A percentile compares a stretch with the other conserved stretches of the same genome.
phyloP scores from a whole-genome alignment of 2,888 invertebrate genomes.

The Polydrusus cervinus region DNA sequence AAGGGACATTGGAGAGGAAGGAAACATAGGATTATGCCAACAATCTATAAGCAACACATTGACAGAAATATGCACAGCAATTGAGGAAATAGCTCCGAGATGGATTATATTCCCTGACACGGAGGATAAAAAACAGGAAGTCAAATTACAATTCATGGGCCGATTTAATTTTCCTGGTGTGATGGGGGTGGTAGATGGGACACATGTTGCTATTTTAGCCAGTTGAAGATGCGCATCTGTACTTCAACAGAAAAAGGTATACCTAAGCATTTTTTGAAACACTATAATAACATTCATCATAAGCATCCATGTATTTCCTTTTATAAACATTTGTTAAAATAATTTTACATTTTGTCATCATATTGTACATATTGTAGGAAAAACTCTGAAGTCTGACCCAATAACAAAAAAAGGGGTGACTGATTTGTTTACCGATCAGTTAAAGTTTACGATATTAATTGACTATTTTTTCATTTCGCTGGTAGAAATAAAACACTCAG shows the following conservation, averaged over 20 bases:
- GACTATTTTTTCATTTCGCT: too few species aligned
- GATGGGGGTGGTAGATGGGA: slow-evolving; percentile 40
- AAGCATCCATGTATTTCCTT: slow-evolving; percentile 3
- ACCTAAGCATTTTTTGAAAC: slow-evolving; percentile 7
- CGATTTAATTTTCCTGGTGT: slow-evolving; percentile 41
- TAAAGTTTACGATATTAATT: too few species aligned
- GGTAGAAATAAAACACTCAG: too few species aligned
- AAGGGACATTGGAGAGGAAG: slow-evolving; percentile 37
- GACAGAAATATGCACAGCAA: slow-evolving; percentile 16
- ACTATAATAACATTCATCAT: slow-evolving; percentile 7
- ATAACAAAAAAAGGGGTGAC: too few species aligned
- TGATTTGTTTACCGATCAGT: too few species aligned
- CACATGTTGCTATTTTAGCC: slow-evolving; percentile 44
- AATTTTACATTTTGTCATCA: slow-evolving; percentile 6
- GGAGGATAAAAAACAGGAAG: slow-evolving; percentile 22
- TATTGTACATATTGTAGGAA: slow-evolving; percentile 5
- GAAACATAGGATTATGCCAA: slow-evolving; percentile 23
- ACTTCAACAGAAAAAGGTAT: slow-evolving; percentile 40
- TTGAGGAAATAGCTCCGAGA: slow-evolving; percentile 16
- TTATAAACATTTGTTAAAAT: slow-evolving; percentile 7
- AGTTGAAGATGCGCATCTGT: slow-evolving; percentile 43
- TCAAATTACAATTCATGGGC: slow-evolving; percentile 37
- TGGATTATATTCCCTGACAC: slow-evolving; percentile 4
- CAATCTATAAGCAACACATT: slow-evolving; percentile 18
- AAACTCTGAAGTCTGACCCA: too few species aligned